These are phyloP conservation scores for Macaca nemestrina DNA, from an alignment of 2,113 vertebrate species.

Conservation along the genomic window DNA sequence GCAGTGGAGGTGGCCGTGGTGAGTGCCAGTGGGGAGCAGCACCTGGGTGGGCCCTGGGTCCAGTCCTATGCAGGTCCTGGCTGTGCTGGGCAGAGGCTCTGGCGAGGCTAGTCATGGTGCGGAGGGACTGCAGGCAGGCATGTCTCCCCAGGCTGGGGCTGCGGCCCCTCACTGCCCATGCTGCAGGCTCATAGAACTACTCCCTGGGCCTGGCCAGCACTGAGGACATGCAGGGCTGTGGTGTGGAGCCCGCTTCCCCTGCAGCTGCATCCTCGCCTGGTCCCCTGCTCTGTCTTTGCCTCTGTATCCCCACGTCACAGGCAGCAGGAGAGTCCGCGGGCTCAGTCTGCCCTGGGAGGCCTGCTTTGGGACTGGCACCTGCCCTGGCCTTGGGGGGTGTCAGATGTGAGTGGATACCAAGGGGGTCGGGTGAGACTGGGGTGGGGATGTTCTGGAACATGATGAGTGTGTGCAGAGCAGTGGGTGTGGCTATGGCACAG, in stretches of 20 bases:
- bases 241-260: not conserved
- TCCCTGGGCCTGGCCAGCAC: not conserved
- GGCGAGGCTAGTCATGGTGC: not conserved
- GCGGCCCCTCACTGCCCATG: not conserved
- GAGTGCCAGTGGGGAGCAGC: slow-evolving; percentile 61
- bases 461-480: not conserved
- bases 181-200: not conserved
- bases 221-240: rapidly evolving
- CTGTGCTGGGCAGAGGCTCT: not conserved
- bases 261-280: rapidly evolving
- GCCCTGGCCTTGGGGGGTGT: too few species aligned
- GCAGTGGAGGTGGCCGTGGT: slow-evolving; percentile 96
- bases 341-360: not conserved
- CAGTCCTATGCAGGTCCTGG: not conserved
- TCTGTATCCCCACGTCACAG: not conserved
- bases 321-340: not conserved
- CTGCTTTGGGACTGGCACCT: not conserved
- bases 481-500: not conserved
- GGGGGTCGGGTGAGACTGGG: not conserved
- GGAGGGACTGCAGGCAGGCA: not conserved
- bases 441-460: not conserved
- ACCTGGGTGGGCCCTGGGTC: not conserved
- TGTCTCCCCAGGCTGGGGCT: not conserved
- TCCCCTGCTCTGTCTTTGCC: not conserved
- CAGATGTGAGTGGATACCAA: rapidly evolving